Evolutionary conservation across 2,888 invertebrate genomes (phyloP), one percentile per base, ranked within the genome.

Genomic region (Oxystoma pomonae): DNA sequence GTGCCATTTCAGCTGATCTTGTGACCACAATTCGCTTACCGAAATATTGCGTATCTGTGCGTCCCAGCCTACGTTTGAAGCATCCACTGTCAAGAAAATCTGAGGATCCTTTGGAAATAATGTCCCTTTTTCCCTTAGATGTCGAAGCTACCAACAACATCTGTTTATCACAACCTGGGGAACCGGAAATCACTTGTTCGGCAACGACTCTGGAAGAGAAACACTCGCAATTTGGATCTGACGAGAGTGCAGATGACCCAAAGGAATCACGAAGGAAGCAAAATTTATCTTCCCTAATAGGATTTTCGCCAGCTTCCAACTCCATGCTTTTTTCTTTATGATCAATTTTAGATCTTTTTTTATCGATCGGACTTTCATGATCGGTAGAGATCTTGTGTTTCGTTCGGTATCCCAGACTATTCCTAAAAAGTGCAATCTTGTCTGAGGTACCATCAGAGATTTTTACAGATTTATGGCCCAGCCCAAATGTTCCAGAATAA

Each of bases 1-100:
- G 56, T 69, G 69, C 67, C 68, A 69, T 7, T n/a, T 9, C 20
- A 49, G 59, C 50, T n/a, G n/a, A n/a, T n/a, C n/a, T n/a, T n/a
- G n/a, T n/a, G n/a, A n/a, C n/a, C n/a, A n/a, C n/a, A n/a, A n/a
- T n/a, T n/a, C n/a, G n/a, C n/a, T n/a, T n/a, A n/a, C n/a, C n/a
- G n/a, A n/a, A n/a, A n/a, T n/a, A 55, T 65, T 56, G n/a, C 58
- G 60, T 1, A 69, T 12, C 7, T 64, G 66, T 1, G 69, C 64
- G 35, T n/a, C n/a, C n/a, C n/a, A n/a, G n/a, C n/a, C n/a, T n/a
- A n/a, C n/a, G n/a, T n/a, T n/a, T n/a, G n/a, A n/a, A n/a, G n/a
- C n/a, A n/a, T n/a, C n/a, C n/a, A n/a, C n/a, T n/a, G n/a, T n/a
- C n/a, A n/a, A n/a, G 59, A 70, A 69, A n/a, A 68, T 20, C 22